Evolutionary conservation across 92 coral and sea anemone genomes (phyloP).

Genomic region (Epizoanthus scotinus): DNA sequence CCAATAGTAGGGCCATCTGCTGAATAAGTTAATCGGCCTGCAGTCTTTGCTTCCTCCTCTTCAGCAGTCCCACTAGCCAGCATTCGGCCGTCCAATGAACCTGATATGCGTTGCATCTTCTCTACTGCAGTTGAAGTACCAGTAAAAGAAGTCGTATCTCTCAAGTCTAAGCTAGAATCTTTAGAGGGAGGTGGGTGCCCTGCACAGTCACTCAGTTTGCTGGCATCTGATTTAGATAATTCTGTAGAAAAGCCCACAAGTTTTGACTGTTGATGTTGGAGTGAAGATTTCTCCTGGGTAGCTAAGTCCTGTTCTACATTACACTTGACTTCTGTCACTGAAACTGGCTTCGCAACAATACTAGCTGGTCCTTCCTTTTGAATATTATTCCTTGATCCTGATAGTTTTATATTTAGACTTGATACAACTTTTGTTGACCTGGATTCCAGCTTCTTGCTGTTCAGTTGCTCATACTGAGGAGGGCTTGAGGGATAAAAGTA

Average conservation of each 20-base stretch:
- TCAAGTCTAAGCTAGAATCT: neutral
- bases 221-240: neutral
- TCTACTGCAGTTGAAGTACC: neutral
- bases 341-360: neutral
- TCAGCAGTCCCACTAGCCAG: neutral
- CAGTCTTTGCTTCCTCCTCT: neutral
- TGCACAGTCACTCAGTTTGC: neutral
- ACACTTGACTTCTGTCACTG: neutral
- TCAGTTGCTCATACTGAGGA: neutral
- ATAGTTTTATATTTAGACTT: conserved; percentile 21
- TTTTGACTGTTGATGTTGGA: neutral
- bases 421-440: conserved; percentile 20
- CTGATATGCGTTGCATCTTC: neutral
- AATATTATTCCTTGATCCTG: conserved; percentile 9
- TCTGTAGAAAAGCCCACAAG: neutral
- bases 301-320: conserved; percentile 10
- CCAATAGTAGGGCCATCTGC: conserved; percentile 26
- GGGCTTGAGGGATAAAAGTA: neutral
- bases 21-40: neutral
- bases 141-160: conserved; percentile 3
- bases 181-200: neutral
- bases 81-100: neutral
- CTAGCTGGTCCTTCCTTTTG: neutral
- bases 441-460: neutral
- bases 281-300: neutral